Conservation (phyloP, 2,888 invertebrate species). For the Sclerodermus sp. region DNA sequence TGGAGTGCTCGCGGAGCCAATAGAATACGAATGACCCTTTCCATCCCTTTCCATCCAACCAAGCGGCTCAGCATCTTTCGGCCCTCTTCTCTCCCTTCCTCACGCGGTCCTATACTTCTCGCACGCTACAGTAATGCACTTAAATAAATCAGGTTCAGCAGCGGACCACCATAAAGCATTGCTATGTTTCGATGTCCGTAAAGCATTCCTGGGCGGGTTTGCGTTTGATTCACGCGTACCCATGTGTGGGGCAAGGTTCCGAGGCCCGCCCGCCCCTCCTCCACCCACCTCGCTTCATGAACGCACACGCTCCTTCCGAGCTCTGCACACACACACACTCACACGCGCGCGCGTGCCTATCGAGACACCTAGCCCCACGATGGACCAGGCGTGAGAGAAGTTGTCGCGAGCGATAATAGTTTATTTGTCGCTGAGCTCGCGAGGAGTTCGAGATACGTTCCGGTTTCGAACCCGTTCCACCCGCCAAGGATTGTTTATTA, state of each 20-base stretch:
- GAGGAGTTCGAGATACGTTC: constrained; percentile 51
- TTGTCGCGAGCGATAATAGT: constrained; percentile 57
- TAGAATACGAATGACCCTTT: constrained; percentile 24
- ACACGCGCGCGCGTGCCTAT: constrained; percentile 7
- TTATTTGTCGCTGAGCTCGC: constrained; percentile 54
- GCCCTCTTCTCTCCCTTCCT: neutral
- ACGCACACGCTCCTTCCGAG: neutral
- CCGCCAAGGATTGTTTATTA: constrained; percentile 54
- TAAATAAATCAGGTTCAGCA: constrained; percentile 59
- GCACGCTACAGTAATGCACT: constrained; percentile 54
- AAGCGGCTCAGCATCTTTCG: neutral
- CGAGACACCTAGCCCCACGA: constrained; percentile 9
- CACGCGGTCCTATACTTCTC: constrained; percentile 26
- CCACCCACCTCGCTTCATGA: neutral
- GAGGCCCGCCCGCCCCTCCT: constrained; percentile 19
- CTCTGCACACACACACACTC: constrained; percentile 17
- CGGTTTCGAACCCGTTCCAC: constrained; percentile 48
- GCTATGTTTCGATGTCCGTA: constrained; percentile 58
- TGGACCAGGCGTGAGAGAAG: constrained; percentile 52
- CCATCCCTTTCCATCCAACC: constrained; percentile 9
- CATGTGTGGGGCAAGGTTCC: constrained; percentile 45
- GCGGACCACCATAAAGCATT: constrained; percentile 59
- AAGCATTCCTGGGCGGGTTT: constrained; percentile 56
- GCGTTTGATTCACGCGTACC: constrained; percentile 55
- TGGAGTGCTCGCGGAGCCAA: constrained; percentile 9